These are phyloP conservation scores for Chelidonichthys spinosus DNA, from an alignment of 2,797 vertebrate species.

Conservation along the genomic window DNA sequence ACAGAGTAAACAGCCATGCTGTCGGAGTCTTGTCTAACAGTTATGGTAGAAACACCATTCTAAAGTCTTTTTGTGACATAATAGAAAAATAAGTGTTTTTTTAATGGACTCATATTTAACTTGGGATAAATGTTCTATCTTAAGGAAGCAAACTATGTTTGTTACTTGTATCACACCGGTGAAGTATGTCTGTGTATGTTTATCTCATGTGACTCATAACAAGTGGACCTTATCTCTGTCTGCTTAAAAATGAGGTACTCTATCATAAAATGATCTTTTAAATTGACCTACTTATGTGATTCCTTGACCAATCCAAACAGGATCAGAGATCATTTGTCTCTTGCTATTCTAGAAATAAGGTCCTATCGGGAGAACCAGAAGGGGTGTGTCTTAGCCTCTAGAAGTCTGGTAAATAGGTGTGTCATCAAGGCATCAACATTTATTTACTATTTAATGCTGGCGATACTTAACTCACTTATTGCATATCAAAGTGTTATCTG, in stretches of 20 bases:
- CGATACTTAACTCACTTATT: not conserved
- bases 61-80: conserved; percentile 4
- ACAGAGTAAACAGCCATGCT: conserved; percentile 24
- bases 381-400: no score
- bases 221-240: not conserved
- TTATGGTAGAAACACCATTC: conserved; percentile 4
- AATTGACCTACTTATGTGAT: no score
- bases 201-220: not conserved
- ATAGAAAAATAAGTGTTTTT: not conserved
- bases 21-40: conserved; percentile 19
- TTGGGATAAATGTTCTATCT: conserved; percentile 3
- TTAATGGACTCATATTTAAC: not conserved
- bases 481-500: not conserved
- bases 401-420: not conserved
- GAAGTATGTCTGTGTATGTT: not conserved
- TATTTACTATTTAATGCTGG: not conserved
- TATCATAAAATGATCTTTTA: no score
- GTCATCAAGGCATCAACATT: not conserved
- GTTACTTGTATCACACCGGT: not conserved
- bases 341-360: no score
- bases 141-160: conserved; percentile 3
- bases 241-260: not conserved
- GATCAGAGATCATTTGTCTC: no score
- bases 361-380: no score
- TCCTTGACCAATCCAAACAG: no score